Base-by-base conservation (phyloP, 2,113 vertebrate genomes). In the Xiphophorus couchianus region DNA sequence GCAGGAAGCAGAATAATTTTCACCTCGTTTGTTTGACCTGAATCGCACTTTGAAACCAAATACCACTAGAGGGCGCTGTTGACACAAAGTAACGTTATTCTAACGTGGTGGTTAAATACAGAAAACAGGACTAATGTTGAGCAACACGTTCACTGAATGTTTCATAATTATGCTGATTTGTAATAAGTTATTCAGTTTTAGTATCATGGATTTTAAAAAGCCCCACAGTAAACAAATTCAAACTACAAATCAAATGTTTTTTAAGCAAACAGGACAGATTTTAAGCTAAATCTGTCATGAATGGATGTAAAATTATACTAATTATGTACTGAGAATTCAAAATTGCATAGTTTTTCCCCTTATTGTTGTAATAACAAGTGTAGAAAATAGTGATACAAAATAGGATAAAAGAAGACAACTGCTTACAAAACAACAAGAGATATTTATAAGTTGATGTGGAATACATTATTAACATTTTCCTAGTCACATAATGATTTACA, bases 361-460 rank as follows among this genome's bases (percentile, higher is more conserved):
- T n/a, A n/a, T 54, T 54, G 48, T 54, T 6, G 48, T 25, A 10
- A 10, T 54, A 9, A 54, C n/a, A 58, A 25, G 22, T 58, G 25
- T 22, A 58, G 8, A 58, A n/a, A n/a, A 63, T 31, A 31, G 2
- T 17, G 28, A 29, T 5, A 68, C 0, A 4, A 30, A 9, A 9
- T 29, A 22, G 5, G 6, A 80, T 42, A 2, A 69, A 67, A 31
- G 9, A 13, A 15, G 62, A 58, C n/a, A 77, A 9, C 25, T 69
- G 25, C 42, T 35, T 77, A 10, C 1, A 29, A 85, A 90, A 35
- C 84, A 89, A 65, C 44, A 84, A 27, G 61, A 85, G 22, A 71
- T 78, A 87, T 93, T 90, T 90, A 90, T 91, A 87, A 74, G 70
- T 87, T 85, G 77, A 84, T 83, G 61, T 77, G 75, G 74, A 91